Base-by-base conservation (phyloP, 1,140 invertebrate genomes). In the Ruditapes philippinarum region DNA sequence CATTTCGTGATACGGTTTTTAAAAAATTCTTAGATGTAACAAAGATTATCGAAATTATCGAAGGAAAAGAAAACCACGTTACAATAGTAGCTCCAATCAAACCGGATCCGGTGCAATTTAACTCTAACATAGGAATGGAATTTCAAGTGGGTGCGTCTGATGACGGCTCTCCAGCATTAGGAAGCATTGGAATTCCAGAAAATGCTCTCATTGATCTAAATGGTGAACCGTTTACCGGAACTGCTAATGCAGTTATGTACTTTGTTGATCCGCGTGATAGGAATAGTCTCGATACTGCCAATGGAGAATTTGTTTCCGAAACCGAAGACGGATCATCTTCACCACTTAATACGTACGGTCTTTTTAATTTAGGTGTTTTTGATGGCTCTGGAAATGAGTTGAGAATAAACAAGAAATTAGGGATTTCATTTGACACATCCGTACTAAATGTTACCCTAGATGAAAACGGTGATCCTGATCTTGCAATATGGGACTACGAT, bases 211-310 rank as follows among this genome's bases (percentile, higher is more conserved):
- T 81, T 5, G 60, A 49, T 3, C n/a, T 25, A 54, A 51, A 81
- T 31, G 79, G 79, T 12, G 25, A 57, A 33, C 60, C 82, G 28
- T 84, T 84, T 51, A 49, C 22, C 14, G 82, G 82, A 40, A 25
- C 28, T 19, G 65, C 60, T 19, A 68, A 84, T 11, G 65, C 82
- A 28, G n/a, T 22, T 14, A 40, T 84, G 22, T 62, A 84, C 28
- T 84, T 84, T 45, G 38, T 84, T 38, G 82, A 84, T 45, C 82
- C 82, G 0, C 9, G 82, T 45, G 68, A 73, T 19, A 22, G 40
- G 42, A 62, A 84, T 22, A 36, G 68, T 45, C 38, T 84, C 7
- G 62, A 84, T n/a, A 22, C 82, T 1, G 82, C 82, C 11, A 70
- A 84, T 70, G 82, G 82, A 9, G 54, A 81, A 3, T 62, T 81